A percentile compares a stretch with the other conserved stretches of the same genome.
phyloP scores from a whole-genome alignment of 1,140 invertebrate genomes.

The Nasonia longicornis region DNA sequence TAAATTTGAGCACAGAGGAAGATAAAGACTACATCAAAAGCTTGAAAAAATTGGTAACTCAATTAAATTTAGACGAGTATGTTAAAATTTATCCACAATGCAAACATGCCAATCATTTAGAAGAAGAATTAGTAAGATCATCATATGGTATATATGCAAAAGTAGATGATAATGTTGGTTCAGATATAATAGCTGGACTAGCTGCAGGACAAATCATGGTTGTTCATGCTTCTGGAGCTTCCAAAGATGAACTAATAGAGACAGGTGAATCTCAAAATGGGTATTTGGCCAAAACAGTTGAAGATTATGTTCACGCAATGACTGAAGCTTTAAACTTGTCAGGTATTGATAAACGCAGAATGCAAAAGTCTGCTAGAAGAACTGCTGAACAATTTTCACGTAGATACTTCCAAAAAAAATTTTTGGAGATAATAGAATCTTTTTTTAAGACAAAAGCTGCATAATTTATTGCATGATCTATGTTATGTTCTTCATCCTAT shows the following conservation, averaged over 20 bases:
- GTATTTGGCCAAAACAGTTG: slow-evolving; percentile 83
- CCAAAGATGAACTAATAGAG: slow-evolving; percentile 89
- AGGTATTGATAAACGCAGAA: slow-evolving; percentile 5
- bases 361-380: slow-evolving; percentile 33
- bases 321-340: background rate
- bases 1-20: slow-evolving; percentile 90
- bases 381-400: slow-evolving; percentile 37
- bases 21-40: slow-evolving; percentile 86
- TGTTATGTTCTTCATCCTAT: too few relatives aligned
- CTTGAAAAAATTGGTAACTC: slow-evolving; percentile 83
- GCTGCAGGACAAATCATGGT: slow-evolving; percentile 96
- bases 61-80: slow-evolving; percentile 85
- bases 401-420: slow-evolving; percentile 28
- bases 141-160: slow-evolving; percentile 94
- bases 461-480: background rate
- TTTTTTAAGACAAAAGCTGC: slow-evolving; percentile 16
- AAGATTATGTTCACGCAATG: slow-evolving; percentile 80
- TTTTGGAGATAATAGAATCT: slow-evolving; percentile 19
- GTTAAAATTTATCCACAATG: slow-evolving; percentile 83
- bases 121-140: slow-evolving; percentile 78
- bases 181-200: slow-evolving; percentile 97
- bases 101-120: slow-evolving; percentile 87
- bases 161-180: slow-evolving; percentile 99
- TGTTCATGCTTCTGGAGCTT: slow-evolving; percentile 95
- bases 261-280: slow-evolving; percentile 78